Percentiles rank a stretch among this genome's conserved stretches.
Conservation (phyloP, 2,113 vertebrate genomes). For the Naja naja region DNA sequence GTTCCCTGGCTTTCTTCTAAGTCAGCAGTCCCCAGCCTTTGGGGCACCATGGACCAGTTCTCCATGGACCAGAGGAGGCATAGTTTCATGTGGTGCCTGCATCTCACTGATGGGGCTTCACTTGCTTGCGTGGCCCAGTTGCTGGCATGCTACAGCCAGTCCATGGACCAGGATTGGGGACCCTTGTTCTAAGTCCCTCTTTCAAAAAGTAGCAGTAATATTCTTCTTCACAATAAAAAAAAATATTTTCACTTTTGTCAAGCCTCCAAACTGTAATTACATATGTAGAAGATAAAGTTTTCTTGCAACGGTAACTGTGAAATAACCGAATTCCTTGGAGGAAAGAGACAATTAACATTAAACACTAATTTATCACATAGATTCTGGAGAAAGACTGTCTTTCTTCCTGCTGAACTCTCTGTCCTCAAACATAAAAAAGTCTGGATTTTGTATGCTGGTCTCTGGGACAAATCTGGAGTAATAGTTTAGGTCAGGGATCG, state of each 20-base stretch:
- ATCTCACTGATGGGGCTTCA: too few relatives aligned
- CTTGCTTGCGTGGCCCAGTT: too few relatives aligned
- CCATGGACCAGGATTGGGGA: too few relatives aligned
- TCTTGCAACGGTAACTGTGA: background rate
- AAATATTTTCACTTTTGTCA: background rate
- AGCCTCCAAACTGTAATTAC: background rate
- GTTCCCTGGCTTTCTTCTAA: background rate
- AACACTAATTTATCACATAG: background rate
- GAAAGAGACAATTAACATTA: background rate
- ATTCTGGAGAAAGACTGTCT: background rate
- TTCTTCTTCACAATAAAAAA: background rate
- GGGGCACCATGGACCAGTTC: too few relatives aligned
- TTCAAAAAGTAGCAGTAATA: background rate
- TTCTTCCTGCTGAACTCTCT: background rate
- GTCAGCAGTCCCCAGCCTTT: too few relatives aligned
- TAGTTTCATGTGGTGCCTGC: too few relatives aligned
- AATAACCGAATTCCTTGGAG: background rate
- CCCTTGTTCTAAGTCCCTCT: background rate
- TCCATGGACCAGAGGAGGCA: too few relatives aligned
- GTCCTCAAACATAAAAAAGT: background rate
- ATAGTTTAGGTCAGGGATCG: background rate
- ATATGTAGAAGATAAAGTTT: background rate
- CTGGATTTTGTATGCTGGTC: background rate
- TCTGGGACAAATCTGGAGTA: background rate
- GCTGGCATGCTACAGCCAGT: too few relatives aligned